phyloP scores from a whole-genome alignment of 2,888 invertebrate genomes.

The Chaitophorus viminalis region DNA sequence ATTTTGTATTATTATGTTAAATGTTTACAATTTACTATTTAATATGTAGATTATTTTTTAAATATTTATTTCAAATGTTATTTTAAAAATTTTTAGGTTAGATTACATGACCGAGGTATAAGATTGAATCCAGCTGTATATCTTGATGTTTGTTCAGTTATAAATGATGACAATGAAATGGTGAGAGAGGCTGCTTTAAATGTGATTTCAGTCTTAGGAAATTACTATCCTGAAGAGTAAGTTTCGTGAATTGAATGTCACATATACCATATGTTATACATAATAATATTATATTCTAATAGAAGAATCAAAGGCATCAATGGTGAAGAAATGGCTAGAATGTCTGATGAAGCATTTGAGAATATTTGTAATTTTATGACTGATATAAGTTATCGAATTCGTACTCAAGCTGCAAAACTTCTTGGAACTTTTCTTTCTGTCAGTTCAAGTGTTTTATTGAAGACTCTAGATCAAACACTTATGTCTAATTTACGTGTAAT shows the following conservation, averaged over 20 bases:
- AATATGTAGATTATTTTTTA: not conserved
- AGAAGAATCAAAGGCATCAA: conserved; percentile 53
- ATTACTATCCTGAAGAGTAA: conserved; percentile 87
- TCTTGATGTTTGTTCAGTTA: conserved; percentile 76
- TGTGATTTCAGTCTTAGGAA: conserved; percentile 86
- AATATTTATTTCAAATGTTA: conserved; percentile 15
- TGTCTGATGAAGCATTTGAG: conserved; percentile 96
- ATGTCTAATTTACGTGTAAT: conserved; percentile 92
- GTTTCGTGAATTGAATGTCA: conserved; percentile 61
- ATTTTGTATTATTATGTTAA: no score
- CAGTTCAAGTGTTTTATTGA: conserved; percentile 88
- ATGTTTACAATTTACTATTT: no score
- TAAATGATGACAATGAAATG: conserved; percentile 93
- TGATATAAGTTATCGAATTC: conserved; percentile 88
- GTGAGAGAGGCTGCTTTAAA: conserved; percentile 87
- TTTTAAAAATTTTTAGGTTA: conserved; percentile 66
- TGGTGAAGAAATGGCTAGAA: conserved; percentile 81
- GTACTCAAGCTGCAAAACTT: conserved; percentile 84
- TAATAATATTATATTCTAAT: conserved; percentile 32
- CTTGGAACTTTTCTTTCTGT: conserved; percentile 89
- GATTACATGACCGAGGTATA: conserved; percentile 84
- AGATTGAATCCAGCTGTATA: conserved; percentile 78
- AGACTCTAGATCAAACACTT: conserved; percentile 96
- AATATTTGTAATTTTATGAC: conserved; percentile 93
- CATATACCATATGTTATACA: conserved; percentile 18